phyloP scores from a whole-genome alignment of 2,888 invertebrate species.

The Hemicrepidius hirtus region DNA sequence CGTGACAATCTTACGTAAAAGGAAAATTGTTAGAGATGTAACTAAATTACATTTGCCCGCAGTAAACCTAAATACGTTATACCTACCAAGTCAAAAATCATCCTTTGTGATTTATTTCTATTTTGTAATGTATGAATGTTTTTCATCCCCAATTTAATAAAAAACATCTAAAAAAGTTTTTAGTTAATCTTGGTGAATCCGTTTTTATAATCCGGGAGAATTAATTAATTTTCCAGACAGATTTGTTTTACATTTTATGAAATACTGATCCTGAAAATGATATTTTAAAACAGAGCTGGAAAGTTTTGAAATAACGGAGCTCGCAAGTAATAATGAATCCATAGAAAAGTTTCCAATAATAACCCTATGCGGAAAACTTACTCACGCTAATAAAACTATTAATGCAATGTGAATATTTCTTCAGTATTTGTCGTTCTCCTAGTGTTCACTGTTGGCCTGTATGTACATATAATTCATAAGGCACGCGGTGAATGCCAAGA shows the following conservation, averaged over 20 bases:
- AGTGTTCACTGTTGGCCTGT: slow-evolving; percentile 97
- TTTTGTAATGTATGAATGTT: no score
- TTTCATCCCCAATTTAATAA: no score
- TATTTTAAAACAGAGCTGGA: no score
- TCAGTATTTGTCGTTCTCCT: slow-evolving; percentile 82
- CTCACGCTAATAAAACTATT: slow-evolving; percentile 1
- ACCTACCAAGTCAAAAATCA: not conserved
- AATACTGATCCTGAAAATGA: no score
- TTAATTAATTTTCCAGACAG: no score
- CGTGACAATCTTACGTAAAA: slow-evolving; percentile 29
- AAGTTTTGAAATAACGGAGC: no score
- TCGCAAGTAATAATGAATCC: slow-evolving; percentile 11
- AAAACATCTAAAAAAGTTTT: no score
- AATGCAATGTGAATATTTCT: slow-evolving; percentile 4
- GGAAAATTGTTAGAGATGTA: slow-evolving; percentile 26
- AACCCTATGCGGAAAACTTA: slow-evolving; percentile 6
- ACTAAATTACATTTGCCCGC: slow-evolving; percentile 25
- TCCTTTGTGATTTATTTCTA: no score
- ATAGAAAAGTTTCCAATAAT: slow-evolving; percentile 23
- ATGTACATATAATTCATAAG: slow-evolving; percentile 92
- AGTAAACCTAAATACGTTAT: slow-evolving; percentile 6
- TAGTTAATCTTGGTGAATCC: no score
- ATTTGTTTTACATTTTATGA: no score
- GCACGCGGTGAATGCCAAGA: slow-evolving; percentile 99
- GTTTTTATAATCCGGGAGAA: no score